These are phyloP conservation scores for Lipophrys pholis DNA, from an alignment of 2,113 vertebrate species.

Conservation along the genomic window DNA sequence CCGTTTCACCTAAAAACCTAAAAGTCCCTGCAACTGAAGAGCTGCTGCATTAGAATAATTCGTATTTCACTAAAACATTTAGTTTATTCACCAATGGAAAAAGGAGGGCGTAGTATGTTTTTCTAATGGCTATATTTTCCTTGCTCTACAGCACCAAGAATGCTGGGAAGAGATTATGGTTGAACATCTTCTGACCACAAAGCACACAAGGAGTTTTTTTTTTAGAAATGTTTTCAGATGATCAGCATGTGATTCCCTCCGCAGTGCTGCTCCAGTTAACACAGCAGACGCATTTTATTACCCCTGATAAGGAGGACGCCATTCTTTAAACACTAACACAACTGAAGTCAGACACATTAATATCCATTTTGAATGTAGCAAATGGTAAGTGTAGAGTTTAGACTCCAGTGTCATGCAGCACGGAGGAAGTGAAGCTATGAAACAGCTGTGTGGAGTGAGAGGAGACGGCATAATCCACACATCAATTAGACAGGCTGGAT, in stretches of 20 bases:
- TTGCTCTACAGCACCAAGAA: slow-evolving; percentile 11
- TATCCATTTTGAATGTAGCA: slow-evolving; percentile 5
- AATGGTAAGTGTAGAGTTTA: slow-evolving; percentile 11
- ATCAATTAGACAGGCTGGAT: slow-evolving; percentile 66
- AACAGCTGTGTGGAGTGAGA: slow-evolving; percentile 68
- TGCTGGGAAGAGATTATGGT: background rate
- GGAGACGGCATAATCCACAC: slow-evolving; percentile 69
- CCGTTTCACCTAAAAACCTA: slow-evolving; percentile 33
- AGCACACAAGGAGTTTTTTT: slow-evolving; percentile 15
- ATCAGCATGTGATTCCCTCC: slow-evolving; percentile 50
- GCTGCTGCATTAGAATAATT: slow-evolving; percentile 7
- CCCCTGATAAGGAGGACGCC: slow-evolving; percentile 30
- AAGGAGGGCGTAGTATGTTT: slow-evolving; percentile 20
- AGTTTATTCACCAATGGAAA: slow-evolving; percentile 6
- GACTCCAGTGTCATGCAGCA: slow-evolving; percentile 13
- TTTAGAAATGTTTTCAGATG: slow-evolving; percentile 53
- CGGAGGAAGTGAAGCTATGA: slow-evolving; percentile 42
- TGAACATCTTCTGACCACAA: slow-evolving; percentile 19
- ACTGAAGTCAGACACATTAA: background rate
- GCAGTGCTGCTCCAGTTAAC: slow-evolving; percentile 32
- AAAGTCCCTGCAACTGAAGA: slow-evolving; percentile 30
- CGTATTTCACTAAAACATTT: background rate
- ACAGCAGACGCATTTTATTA: slow-evolving; percentile 28
- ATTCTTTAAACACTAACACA: slow-evolving; percentile 11
- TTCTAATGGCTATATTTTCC: slow-evolving; percentile 7